Evolutionary conservation across 2,888 invertebrate species (phyloP).

Genomic region (Steinernema scapterisci): DNA sequence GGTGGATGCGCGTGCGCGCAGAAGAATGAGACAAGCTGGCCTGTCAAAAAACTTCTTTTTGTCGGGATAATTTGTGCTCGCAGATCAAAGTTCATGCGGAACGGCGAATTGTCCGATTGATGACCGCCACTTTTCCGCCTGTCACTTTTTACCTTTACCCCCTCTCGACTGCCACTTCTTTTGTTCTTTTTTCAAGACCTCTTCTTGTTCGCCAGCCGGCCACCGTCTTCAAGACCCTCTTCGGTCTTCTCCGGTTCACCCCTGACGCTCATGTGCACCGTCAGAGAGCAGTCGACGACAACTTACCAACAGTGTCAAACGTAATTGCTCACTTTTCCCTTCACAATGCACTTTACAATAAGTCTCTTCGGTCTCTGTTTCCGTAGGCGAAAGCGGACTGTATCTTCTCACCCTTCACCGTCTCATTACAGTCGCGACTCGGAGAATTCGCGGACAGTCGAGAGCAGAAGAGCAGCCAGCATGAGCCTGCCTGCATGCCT

Average conservation of each 20-base stretch:
- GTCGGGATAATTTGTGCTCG: constrained; percentile 13
- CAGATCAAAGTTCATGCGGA: constrained; percentile 23
- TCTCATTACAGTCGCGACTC: not conserved
- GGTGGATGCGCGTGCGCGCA: not conserved
- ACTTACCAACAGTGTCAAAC: not conserved
- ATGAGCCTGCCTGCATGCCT: too few relatives aligned
- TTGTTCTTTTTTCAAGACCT: constrained; percentile 7
- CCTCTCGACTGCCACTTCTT: not conserved
- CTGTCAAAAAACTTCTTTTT: not conserved
- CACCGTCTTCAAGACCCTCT: not conserved
- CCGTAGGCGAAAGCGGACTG: not conserved
- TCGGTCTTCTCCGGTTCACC: not conserved
- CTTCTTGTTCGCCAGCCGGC: too few relatives aligned
- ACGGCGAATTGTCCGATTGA: not conserved
- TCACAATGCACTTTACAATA: constrained; percentile 29
- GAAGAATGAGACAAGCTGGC: not conserved
- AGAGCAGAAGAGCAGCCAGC: too few relatives aligned
- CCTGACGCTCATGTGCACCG: not conserved
- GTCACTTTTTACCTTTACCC: not conserved
- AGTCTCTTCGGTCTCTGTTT: constrained; percentile 2
- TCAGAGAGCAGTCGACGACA: not conserved
- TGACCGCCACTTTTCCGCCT: not conserved
- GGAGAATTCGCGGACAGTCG: too few relatives aligned
- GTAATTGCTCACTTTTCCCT: constrained; percentile 3
- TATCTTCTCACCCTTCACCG: not conserved